These are phyloP conservation scores for Melanogrammus aeglefinus DNA, from an alignment of 2,797 vertebrate species.

Conservation along the genomic window DNA sequence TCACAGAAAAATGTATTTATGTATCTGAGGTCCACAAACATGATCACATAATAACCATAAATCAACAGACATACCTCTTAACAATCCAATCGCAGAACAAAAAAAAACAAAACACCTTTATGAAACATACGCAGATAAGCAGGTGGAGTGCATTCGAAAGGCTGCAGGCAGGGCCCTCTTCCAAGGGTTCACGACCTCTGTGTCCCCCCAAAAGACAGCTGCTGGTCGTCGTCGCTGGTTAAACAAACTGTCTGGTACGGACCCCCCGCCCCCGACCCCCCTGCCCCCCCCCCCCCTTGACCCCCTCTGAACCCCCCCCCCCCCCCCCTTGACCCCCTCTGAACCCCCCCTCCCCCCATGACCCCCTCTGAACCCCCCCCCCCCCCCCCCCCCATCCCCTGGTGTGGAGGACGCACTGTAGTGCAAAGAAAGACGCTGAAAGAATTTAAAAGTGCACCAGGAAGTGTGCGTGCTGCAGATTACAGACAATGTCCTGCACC, in stretches of 20 bases:
- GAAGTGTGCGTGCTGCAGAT: conserved; percentile 51
- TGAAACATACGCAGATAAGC: not conserved
- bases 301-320: not conserved
- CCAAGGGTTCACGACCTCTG: not conserved
- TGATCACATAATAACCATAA: conserved; percentile 41
- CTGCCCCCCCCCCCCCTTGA: not conserved
- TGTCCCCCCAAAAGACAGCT: not conserved
- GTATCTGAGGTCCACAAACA: conserved; percentile 54
- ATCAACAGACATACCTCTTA: conserved; percentile 55
- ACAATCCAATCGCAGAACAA: conserved; percentile 58
- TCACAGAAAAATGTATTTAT: conserved; percentile 57
- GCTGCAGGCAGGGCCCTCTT: not conserved
- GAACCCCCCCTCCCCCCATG: no score
- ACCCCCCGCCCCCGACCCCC: not conserved
- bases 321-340: no score
- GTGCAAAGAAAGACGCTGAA: conserved; percentile 40
- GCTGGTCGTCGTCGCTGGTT: conserved; percentile 30
- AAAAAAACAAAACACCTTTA: not conserved
- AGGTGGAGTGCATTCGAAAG: not conserved
- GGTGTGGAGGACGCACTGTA: conserved; percentile 10
- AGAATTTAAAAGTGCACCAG: conserved; percentile 41
- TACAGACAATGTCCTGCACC: conserved; percentile 27
- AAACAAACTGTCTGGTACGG: conserved; percentile 33
- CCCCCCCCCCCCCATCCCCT: not conserved
- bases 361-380: not conserved